Conservation (phyloP, 2,113 vertebrate species). For the Oreamnos americanus region DNA sequence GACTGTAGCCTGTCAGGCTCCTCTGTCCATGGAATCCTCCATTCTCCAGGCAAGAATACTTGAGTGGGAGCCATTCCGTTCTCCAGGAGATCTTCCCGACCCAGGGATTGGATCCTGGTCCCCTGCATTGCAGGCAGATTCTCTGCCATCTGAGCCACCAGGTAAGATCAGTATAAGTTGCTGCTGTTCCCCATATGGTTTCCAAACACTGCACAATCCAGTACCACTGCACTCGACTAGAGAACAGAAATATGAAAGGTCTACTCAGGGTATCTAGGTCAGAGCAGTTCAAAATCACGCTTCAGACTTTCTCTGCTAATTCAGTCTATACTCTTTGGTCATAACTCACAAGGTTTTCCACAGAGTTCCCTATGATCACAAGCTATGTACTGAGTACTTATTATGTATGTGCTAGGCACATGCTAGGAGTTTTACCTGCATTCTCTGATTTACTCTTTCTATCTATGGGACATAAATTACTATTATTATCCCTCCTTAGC, state of each 20-base stretch:
- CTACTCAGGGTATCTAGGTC: background rate
- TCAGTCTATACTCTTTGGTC: background rate
- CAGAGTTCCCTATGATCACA: slow-evolving; percentile 32
- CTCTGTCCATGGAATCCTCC: background rate
- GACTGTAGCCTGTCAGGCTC: background rate
- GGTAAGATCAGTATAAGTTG: background rate
- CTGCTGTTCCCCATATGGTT: background rate
- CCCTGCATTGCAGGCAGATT: background rate
- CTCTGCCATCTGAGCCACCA: background rate
- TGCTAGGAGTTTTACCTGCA: background rate
- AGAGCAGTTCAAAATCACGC: background rate
- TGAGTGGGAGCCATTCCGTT: background rate
- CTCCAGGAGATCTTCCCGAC: background rate
- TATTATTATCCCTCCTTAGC: background rate
- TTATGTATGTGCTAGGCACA: slow-evolving; percentile 59
- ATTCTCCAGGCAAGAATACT: background rate
- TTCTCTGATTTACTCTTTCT: background rate
- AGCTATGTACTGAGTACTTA: slow-evolving; percentile 66
- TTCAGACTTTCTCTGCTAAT: background rate
- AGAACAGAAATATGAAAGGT: background rate
- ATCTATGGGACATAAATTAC: background rate
- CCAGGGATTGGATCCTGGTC: background rate
- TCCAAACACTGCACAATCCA: background rate
- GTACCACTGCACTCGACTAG: background rate
- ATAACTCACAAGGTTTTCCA: background rate